Evolutionary conservation across 2,797 vertebrate species (phyloP).

Genomic region (Sebastes kiyomatsui): DNA sequence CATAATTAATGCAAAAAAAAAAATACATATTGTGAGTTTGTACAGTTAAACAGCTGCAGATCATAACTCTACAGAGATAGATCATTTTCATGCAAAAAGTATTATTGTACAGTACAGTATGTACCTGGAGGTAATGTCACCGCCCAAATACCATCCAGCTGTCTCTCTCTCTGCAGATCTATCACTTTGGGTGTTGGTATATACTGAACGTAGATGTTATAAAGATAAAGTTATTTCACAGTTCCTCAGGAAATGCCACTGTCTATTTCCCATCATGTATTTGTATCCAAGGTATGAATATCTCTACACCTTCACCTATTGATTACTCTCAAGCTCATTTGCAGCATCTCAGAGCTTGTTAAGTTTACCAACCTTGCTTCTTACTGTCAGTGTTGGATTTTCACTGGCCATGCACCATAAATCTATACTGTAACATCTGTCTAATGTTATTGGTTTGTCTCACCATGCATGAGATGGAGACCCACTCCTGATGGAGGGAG

Average conservation of each 20-base stretch:
- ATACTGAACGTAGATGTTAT: not conserved
- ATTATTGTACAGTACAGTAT: not conserved
- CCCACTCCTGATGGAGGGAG: not conserved
- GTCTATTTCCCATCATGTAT: not conserved
- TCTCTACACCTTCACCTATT: not conserved
- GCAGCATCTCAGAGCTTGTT: no score
- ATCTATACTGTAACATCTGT: slow-evolving; percentile 20
- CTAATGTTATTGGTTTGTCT: slow-evolving; percentile 12
- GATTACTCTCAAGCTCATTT: not conserved
- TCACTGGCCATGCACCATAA: not conserved
- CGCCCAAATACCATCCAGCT: not conserved
- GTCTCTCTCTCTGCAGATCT: slow-evolving; percentile 2
- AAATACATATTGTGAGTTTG: slow-evolving; percentile 18
- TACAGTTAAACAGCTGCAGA: not conserved
- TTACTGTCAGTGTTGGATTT: not conserved
- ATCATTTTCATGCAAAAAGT: not conserved
- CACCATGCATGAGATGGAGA: not conserved
- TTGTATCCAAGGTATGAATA: not conserved
- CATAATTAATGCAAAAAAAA: not conserved
- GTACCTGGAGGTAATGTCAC: not conserved
- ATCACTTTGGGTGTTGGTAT: slow-evolving; percentile 3
- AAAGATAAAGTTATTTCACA: not conserved
- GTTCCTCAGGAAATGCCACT: not conserved
- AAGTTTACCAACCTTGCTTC: not conserved
- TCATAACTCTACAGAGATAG: not conserved